Evolutionary conservation across 2,113 vertebrate species (phyloP).

Genomic region (Ailurus styani): DNA sequence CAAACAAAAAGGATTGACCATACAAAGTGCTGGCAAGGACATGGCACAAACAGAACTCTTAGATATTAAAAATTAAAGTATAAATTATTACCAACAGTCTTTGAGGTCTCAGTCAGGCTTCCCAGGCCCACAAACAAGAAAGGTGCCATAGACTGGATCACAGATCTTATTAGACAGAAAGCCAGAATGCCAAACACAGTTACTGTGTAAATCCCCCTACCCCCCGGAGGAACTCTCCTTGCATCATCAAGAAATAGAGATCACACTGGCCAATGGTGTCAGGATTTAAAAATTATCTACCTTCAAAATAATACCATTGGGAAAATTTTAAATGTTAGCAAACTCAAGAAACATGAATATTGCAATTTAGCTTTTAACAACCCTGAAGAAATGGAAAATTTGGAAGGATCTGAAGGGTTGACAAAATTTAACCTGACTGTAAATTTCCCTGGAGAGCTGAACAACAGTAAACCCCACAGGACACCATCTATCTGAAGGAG

Average conservation of each 20-base stretch:
- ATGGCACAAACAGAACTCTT: not conserved
- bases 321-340: conserved; percentile 86
- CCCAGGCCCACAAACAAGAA: not conserved
- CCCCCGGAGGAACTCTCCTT: conserved; percentile 92
- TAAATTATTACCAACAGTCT: not conserved
- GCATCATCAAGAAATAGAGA: conserved; percentile 93
- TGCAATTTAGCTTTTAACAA: conserved; percentile 93
- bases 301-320: not conserved
- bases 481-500: conserved; percentile 82
- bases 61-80: not conserved
- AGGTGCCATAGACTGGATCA: conserved; percentile 69
- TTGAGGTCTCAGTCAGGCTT: not conserved
- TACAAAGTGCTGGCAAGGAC: not conserved
- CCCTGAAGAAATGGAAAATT: conserved; percentile 92
- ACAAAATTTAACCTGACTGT: conserved; percentile 91
- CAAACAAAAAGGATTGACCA: not conserved
- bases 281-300: conserved; percentile 85
- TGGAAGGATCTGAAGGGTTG: conserved; percentile 91
- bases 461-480: conserved; percentile 81
- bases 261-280: conserved; percentile 90
- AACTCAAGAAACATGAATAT: conserved; percentile 91
- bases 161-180: conserved; percentile 86
- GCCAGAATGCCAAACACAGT: conserved; percentile 88
- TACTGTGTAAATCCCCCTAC: conserved; percentile 86
- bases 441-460: conserved; percentile 89